Conservation (phyloP, 1,140 invertebrate species). For the Drosophila albomicans region DNA sequence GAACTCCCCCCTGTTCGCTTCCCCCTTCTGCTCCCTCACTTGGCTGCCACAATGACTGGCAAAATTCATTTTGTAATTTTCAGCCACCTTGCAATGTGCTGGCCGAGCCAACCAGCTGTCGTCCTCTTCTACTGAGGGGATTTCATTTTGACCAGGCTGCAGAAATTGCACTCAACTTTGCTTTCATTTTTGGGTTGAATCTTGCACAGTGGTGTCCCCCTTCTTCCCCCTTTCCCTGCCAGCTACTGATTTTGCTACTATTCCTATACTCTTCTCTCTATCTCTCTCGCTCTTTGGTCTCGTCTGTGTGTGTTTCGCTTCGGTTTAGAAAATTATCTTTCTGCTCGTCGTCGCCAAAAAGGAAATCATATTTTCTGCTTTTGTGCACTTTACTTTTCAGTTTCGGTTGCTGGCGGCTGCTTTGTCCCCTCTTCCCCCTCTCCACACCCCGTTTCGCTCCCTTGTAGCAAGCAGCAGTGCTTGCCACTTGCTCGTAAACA, state of each 20-base stretch:
- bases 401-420: conserved; percentile 61
- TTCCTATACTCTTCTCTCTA: conserved; percentile 7
- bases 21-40: neutral
- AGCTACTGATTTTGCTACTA: conserved; percentile 9
- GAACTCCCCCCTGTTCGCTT: neutral
- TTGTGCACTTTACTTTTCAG: conserved; percentile 84
- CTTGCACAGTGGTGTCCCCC: conserved; percentile 31
- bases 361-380: conserved; percentile 85
- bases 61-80: conserved; percentile 83
- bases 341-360: conserved; percentile 84
- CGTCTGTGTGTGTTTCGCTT: conserved; percentile 46
- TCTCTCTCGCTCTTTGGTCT: neutral
- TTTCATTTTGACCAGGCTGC: conserved; percentile 78
- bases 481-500: conserved; percentile 70
- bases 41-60: conserved; percentile 17
- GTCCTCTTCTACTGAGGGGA: conserved; percentile 46
- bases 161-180: conserved; percentile 78
- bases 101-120: conserved; percentile 56
- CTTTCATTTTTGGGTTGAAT: conserved; percentile 50
- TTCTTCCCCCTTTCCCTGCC: no score
- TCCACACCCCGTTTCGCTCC: neutral
- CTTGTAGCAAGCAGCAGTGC: neutral
- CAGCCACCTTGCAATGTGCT: conserved; percentile 57
- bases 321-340: conserved; percentile 84
- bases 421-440: neutral